phyloP scores from a whole-genome alignment of 2,888 invertebrate species.

The Galerucella calmariensis region DNA sequence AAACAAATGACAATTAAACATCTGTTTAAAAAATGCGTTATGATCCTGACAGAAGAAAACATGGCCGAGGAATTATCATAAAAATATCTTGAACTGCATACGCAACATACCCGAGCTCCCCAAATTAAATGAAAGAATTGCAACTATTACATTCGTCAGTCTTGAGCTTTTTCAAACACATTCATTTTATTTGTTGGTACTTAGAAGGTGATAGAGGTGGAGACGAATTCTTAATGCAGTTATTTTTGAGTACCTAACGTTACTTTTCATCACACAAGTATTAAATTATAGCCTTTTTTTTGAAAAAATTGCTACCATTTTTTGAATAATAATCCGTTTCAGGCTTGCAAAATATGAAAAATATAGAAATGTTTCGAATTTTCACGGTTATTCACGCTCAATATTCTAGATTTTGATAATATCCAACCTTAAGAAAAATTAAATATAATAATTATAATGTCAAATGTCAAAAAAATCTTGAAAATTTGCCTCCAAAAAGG shows the following conservation, averaged over 20 bases:
- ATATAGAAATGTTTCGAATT: no score
- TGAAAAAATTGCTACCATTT: background rate
- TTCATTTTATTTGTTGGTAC: constrained; percentile 18
- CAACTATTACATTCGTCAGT: constrained; percentile 29
- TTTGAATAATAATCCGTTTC: no score
- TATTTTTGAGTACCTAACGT: background rate
- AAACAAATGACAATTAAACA: constrained; percentile 31
- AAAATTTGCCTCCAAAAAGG: no score
- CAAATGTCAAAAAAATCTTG: no score
- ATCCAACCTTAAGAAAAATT: no score
- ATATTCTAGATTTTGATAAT: no score
- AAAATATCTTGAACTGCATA: constrained; percentile 34
- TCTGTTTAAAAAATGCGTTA: constrained; percentile 22
- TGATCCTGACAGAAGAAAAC: constrained; percentile 18
- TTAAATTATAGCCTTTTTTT: background rate
- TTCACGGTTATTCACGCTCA: no score
- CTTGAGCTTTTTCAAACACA: constrained; percentile 8
- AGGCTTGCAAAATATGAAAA: no score
- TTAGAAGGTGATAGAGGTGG: constrained; percentile 8
- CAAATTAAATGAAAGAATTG: constrained; percentile 32
- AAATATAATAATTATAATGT: no score
- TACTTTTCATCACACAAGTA: background rate
- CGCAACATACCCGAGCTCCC: constrained; percentile 27
- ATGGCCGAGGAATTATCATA: constrained; percentile 28
- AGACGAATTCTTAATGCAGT: background rate